A percentile compares a stretch with the other conserved stretches of the same genome.
phyloP scores from a whole-genome alignment of 2,888 invertebrate species.

The Mycalesis mineus region DNA sequence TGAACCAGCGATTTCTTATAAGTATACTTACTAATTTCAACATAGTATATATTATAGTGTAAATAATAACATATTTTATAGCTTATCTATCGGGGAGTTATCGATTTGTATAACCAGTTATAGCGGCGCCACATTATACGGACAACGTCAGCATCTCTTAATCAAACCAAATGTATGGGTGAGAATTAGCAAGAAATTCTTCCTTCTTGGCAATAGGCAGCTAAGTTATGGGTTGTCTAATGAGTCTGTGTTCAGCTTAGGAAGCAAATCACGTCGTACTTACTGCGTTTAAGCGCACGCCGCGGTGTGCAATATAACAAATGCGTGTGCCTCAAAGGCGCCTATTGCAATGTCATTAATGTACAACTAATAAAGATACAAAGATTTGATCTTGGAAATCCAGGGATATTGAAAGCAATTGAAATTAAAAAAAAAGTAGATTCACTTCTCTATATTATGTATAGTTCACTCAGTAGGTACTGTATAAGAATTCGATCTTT shows the following conservation, averaged over 20 bases:
- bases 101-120: constrained; percentile 11
- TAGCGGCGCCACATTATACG: constrained; percentile 9
- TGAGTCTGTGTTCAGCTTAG: constrained; percentile 22
- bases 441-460: too few species aligned
- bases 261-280: constrained; percentile 17
- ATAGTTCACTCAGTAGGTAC: too few species aligned
- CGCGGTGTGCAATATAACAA: constrained; percentile 10
- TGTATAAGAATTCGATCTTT: too few species aligned
- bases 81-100: background rate
- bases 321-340: constrained; percentile 12
- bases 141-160: constrained; percentile 8
- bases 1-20: too few species aligned
- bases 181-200: constrained; percentile 35
- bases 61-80: background rate
- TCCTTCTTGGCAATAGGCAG: constrained; percentile 51
- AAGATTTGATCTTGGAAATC: too few species aligned
- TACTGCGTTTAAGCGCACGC: constrained; percentile 13
- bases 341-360: constrained; percentile 20
- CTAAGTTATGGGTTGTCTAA: constrained; percentile 44
- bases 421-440: too few species aligned
- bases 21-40: too few species aligned
- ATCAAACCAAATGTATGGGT: constrained; percentile 18
- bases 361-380: background rate
- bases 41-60: too few species aligned
- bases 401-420: too few species aligned